Conservation (phyloP, 2,113 vertebrate species). For the Tiliqua scincoides region DNA sequence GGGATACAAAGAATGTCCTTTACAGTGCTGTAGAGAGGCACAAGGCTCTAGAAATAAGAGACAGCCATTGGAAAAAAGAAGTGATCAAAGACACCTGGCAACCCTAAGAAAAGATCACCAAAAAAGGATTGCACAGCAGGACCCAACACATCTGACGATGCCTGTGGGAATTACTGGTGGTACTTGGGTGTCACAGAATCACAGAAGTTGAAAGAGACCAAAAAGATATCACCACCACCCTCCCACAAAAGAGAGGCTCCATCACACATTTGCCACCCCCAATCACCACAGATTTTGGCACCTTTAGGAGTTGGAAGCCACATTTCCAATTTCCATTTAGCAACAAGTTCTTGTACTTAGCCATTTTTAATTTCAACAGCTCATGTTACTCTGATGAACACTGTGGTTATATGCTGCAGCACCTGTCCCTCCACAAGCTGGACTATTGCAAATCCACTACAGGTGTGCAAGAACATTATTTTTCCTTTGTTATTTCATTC, state of each 20-base stretch:
- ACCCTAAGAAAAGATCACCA: not conserved
- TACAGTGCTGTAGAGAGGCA: slow-evolving; percentile 10
- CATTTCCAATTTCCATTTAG: not conserved
- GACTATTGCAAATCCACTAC: not conserved
- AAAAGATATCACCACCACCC: not conserved
- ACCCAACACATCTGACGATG: not conserved
- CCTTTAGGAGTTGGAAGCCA: not conserved
- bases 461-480: no score
- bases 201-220: not conserved
- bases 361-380: not conserved
- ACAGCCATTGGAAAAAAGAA: not conserved
- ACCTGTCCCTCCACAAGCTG: not conserved
- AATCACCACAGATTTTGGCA: not conserved
- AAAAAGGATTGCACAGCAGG: not conserved
- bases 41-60: slow-evolving; percentile 8
- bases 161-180: not conserved
- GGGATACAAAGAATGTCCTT: not conserved
- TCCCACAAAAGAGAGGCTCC: not conserved
- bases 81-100: not conserved
- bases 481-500: no score
- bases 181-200: not conserved
- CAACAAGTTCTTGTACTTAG: not conserved
- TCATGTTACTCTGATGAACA: not conserved
- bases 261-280: not conserved
- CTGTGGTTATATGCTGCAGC: not conserved